Percentiles rank a stretch among this genome's conserved stretches.
These are phyloP conservation scores for Tridacna gigas DNA, from an alignment of 2,888 invertebrate genomes.

Conservation along the genomic window DNA sequence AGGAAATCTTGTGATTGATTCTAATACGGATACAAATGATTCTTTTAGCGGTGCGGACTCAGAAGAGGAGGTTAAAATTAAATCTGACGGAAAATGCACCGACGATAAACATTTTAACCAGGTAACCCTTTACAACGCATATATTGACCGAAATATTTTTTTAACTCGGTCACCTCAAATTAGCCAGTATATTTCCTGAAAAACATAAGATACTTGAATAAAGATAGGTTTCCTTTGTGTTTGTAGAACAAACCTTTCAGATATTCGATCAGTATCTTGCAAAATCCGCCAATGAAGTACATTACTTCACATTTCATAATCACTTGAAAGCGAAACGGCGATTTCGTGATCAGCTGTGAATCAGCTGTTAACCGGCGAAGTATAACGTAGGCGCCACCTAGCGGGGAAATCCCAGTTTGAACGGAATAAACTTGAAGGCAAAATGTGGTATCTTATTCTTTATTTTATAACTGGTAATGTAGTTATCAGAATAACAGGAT, in stretches of 20 bases:
- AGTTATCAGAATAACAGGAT: not conserved
- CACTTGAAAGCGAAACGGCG: conserved; percentile 38
- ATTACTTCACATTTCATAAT: conserved; percentile 45
- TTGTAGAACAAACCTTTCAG: too few relatives aligned
- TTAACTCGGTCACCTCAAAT: conserved; percentile 32
- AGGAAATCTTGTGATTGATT: conserved; percentile 51
- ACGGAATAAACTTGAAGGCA: not conserved
- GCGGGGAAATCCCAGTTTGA: conserved; percentile 51
- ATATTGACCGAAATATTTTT: conserved; percentile 66
- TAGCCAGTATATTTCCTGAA: not conserved
- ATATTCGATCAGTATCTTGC: too few relatives aligned
- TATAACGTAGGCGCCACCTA: conserved; percentile 51
- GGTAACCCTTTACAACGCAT: conserved; percentile 58
- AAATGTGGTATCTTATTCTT: too few relatives aligned
- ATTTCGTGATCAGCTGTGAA: conserved; percentile 63
- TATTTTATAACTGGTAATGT: too few relatives aligned
- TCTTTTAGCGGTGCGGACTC: conserved; percentile 61
- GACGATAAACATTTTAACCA: conserved; percentile 37
- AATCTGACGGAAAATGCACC: conserved; percentile 16
- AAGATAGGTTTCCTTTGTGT: not conserved
- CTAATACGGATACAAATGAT: conserved; percentile 64
- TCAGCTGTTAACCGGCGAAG: conserved; percentile 63
- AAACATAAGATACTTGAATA: not conserved
- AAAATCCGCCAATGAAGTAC: too few relatives aligned
- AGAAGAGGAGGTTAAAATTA: conserved; percentile 43